Base-by-base conservation (phyloP, 2,888 invertebrate species). In the Stenodera caucasica region DNA sequence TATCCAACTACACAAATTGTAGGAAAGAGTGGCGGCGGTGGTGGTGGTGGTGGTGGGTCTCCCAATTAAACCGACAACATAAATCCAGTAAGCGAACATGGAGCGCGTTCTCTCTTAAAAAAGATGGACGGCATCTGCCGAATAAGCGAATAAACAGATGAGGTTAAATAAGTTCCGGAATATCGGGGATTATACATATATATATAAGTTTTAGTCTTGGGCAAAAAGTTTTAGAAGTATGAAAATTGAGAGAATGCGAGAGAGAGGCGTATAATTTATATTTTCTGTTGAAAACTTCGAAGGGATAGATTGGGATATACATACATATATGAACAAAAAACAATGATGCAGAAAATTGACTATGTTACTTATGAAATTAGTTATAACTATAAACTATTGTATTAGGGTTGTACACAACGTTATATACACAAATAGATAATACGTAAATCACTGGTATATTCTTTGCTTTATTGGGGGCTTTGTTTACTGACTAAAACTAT, bases 61-160 rank as follows among this genome's bases (percentile, higher is more conserved):
- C 76, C 77, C 78, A 79, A 79, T 79, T 79, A 79, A 78, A 78
- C 71, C 70, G 70, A 63, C 67, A 60, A 63, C 73, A 76, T 78
- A 78, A 78, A 78, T 78, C 74, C 65, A 67, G 67, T 70, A 72
- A 72, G 72, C 73, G 72, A 67, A 70, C 74, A 45, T 21, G n/a
- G n/a, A 62, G 72, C 67, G 67, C 69, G 70, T 68, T 67, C 59
- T 58, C 60, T 45, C 3, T 6, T 45, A 45, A 45, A 45, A 58
- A 74, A 75, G 76, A 78, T 73, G 72, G 73, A 77, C 74, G 75
- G 70, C 73, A 70, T 71, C 69, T 75, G 73, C 74, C 72, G 71
- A 72, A 72, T 70, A 72, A 71, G 73, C 73, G 71, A 70, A 75
- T 74, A 75, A 75, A 75, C 75, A 74, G 75, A 76, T 75, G 74